Percentiles rank a stretch among this genome's conserved stretches.
Conservation (phyloP, 1,140 invertebrate species). For the Caenorhabditis inopinata region DNA sequence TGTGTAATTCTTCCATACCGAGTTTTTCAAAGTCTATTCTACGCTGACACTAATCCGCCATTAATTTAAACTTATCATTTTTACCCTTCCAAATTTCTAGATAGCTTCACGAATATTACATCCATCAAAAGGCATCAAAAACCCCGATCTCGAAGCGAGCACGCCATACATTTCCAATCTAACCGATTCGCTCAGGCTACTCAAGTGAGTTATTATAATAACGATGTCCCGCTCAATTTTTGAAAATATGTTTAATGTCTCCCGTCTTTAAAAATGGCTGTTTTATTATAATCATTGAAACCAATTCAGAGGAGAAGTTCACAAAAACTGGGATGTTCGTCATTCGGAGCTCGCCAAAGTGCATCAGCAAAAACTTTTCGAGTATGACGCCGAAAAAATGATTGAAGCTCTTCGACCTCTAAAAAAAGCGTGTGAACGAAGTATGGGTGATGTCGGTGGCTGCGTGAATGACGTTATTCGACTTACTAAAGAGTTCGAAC, state of each 20-base stretch:
- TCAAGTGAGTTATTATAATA: slow-evolving; percentile 67
- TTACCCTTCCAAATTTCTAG: slow-evolving; percentile 74
- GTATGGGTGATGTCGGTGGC: slow-evolving; percentile 13
- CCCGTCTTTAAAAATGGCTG: no score
- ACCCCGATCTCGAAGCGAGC: slow-evolving; percentile 30
- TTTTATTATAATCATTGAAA: no score
- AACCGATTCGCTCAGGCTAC: slow-evolving; percentile 70
- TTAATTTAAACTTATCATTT: no score
- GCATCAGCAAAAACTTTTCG: slow-evolving; percentile 88
- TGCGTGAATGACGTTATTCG: background rate
- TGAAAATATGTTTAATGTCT: no score
- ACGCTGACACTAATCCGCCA: no score
- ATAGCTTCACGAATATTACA: slow-evolving; percentile 28
- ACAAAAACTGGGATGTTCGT: slow-evolving; percentile 89
- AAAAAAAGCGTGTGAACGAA: background rate
- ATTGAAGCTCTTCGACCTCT: background rate
- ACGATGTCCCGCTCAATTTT: no score
- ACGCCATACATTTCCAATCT: slow-evolving; percentile 66
- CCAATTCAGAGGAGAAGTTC: slow-evolving; percentile 84
- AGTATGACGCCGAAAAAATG: slow-evolving; percentile 93
- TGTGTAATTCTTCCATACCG: no score
- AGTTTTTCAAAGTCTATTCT: no score
- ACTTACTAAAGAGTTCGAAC: background rate
- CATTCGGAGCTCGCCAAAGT: slow-evolving; percentile 90
- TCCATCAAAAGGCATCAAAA: slow-evolving; percentile 45